These are phyloP conservation scores for Tricholaema leucomelas DNA, from an alignment of 2,113 vertebrate genomes.

Conservation along the genomic window DNA sequence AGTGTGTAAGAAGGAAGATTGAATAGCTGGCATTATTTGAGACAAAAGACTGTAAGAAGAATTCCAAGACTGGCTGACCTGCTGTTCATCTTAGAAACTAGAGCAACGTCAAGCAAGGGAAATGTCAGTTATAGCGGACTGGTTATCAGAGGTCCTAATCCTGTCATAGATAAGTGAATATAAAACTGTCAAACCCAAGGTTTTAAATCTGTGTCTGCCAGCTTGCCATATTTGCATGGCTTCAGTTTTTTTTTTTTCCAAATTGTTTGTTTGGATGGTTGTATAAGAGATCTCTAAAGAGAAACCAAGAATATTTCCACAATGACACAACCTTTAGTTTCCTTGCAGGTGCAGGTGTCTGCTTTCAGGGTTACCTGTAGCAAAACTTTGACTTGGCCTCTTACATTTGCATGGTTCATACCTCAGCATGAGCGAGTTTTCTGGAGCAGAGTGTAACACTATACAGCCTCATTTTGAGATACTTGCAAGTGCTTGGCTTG, in stretches of 20 bases:
- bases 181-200: not conserved
- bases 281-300: not conserved
- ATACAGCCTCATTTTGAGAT: not conserved
- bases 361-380: not conserved
- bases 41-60: not conserved
- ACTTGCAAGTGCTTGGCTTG: not conserved
- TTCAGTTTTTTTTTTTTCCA: not conserved
- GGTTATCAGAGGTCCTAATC: slow-evolving; percentile 37
- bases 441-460: not conserved
- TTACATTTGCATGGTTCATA: not conserved
- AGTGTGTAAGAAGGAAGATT: not conserved
- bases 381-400: not conserved
- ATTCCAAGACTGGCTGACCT: not conserved
- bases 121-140: not conserved
- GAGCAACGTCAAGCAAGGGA: not conserved
- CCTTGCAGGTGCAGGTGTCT: not conserved
- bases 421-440: not conserved
- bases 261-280: not conserved
- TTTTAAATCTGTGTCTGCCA: slow-evolving; percentile 6
- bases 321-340: not conserved
- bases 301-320: not conserved
- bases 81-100: not conserved
- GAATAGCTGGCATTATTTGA: slow-evolving; percentile 16
- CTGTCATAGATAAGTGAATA: slow-evolving; percentile 27
- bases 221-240: not conserved